Base-by-base conservation (phyloP, 2,888 invertebrate species). In the Eilema caniola region DNA sequence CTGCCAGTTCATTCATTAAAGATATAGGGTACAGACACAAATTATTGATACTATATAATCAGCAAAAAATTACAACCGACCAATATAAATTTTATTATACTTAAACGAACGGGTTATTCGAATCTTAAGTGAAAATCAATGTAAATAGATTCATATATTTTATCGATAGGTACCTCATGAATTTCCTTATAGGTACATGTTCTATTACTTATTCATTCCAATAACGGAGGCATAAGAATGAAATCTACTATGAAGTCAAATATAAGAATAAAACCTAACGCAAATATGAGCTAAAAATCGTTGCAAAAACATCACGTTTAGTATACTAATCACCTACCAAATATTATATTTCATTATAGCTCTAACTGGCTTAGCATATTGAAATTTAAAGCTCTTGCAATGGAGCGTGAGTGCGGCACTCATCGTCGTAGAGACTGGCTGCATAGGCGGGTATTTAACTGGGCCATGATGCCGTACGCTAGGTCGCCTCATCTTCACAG, bases 341-440 rank as follows among this genome's bases (percentile, higher is more conserved):
- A 37, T 8, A 24, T 24, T 53, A 53, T n/a, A 37, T 62, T 12
- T 62, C 33, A 7, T 53, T 66, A 71, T 24, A 25, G 33, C 53
- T 37, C 4, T 62, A 63, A 65, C 69, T 71, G 59, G 62, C 74
- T 74, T 60, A 63, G 62, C 66, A 74, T 72, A 77, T 79, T 78
- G 77, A 79, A 83, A 80, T 84, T 82, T 81, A 75, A 80, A 82
- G 69, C 74, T 74, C 68, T 74, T 59, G 69, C 75, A 76, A 75
- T 74, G 75, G 71, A 80, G 75, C 73, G 70, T 75, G 80, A 82
- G 75, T 78, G 73, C 64, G 72, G 72, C 74, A 74, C 80, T 81
- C 73, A 69, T 62, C 2, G 20, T n/a, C 20, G n/a, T 64, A 47
- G 78, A 72, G 71, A 71, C 72, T 71, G 71, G 53, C n/a, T 53